Evolutionary conservation across 2,797 vertebrate genomes (phyloP), one percentile per base, ranked within the genome.

Genomic region (Lerista edwardsae): DNA sequence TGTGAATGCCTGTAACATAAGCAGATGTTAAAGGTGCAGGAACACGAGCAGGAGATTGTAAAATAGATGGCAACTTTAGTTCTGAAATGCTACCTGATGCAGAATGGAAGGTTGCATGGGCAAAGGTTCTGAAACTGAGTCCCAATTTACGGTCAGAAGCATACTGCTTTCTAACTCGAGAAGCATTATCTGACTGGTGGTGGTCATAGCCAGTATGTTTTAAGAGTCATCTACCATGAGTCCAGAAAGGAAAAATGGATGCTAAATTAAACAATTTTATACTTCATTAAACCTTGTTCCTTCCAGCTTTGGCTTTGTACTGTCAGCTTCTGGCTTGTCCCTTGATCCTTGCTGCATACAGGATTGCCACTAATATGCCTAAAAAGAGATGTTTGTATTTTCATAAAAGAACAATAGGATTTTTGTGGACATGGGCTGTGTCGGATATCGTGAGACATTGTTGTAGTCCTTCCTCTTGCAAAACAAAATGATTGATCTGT

Each of bases 221-320:
- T 57, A 8, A 87, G 67, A 84, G 29, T 84, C 79, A 92, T 86
- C 84, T 88, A 90, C 59, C 65, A 25, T 75, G 85, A 84, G 86
- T 80, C 83, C 88, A 91, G 86, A 92, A 90, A 91, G 86, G 88
- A 85, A 87, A 84, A 68, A 74, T 86, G 88, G 90, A 94, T 89
- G 92, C 91, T 94, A 92, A 94, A 95, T 94, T 93, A 93, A 92
- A 92, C 83, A 1, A 91, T 94, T 94, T 94, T 94, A 92, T 93
- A 89, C 91, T 92, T 91, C 91, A 90, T 90, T 95, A 93, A 92
- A 89, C 9, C 39, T 29, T 86, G 39, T 87, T 92, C 90, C 88
- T 94, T 91, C 85, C 82, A 90, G 89, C 86, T 80, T 76, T 90
- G 88, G 91, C 90, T 91, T 83, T 83, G 90, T 84, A 80, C 72